phyloP scores from a whole-genome alignment of 1,140 invertebrate genomes.

The Meteorus sp. region DNA sequence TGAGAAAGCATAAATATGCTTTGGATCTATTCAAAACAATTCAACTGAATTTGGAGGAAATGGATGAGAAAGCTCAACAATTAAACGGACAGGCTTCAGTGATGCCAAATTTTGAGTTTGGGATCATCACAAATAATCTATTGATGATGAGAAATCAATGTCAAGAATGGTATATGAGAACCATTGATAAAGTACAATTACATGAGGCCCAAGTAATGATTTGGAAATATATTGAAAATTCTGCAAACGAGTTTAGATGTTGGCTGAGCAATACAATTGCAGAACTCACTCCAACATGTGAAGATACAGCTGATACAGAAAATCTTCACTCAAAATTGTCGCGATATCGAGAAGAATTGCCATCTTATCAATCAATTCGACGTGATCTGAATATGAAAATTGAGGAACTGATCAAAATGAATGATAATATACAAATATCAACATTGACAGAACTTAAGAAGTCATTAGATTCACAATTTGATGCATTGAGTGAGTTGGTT shows the following conservation, averaged over 20 bases:
- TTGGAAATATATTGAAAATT: slow-evolving; percentile 89
- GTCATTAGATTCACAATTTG: slow-evolving; percentile 78
- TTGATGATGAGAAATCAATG: slow-evolving; percentile 69
- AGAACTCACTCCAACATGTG: slow-evolving; percentile 71
- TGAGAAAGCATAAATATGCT: slow-evolving; percentile 76
- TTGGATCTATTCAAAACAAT: slow-evolving; percentile 74
- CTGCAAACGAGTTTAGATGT: slow-evolving; percentile 77
- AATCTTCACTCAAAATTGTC: slow-evolving; percentile 74
- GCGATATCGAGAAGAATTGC: slow-evolving; percentile 85
- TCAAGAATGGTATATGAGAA: slow-evolving; percentile 71
- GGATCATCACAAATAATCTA: slow-evolving; percentile 68
- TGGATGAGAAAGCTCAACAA: slow-evolving; percentile 72
- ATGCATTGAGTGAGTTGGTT: slow-evolving; percentile 72
- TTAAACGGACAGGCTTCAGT: slow-evolving; percentile 73
- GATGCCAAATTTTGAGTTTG: slow-evolving; percentile 72
- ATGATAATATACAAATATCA: slow-evolving; percentile 70
- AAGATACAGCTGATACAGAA: slow-evolving; percentile 78
- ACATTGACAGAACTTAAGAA: slow-evolving; percentile 71
- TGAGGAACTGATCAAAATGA: slow-evolving; percentile 78
- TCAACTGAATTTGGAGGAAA: slow-evolving; percentile 73
- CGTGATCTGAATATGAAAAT: slow-evolving; percentile 78
- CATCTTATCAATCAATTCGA: slow-evolving; percentile 73
- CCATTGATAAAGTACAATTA: slow-evolving; percentile 72
- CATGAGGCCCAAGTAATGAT: slow-evolving; percentile 86
- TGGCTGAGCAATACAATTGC: slow-evolving; percentile 84